Base-by-base conservation (phyloP, 1,140 invertebrate species). In the Pogonomyrmex californicus region DNA sequence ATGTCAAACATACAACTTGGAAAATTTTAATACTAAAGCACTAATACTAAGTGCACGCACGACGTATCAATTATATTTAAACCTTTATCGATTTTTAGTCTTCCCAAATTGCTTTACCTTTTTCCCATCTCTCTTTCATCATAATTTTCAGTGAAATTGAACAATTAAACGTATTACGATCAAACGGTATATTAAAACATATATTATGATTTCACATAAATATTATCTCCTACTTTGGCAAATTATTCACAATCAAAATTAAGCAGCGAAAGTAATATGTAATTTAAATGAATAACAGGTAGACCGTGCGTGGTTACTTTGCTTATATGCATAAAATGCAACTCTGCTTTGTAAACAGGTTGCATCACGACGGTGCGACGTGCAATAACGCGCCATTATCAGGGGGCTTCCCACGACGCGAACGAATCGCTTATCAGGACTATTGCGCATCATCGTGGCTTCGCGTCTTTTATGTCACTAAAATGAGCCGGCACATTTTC, bases 361-460 rank as follows among this genome's bases (percentile, higher is more conserved):
- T 85, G 86, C 58, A 85, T 89, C 86, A 66, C 51, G 49, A 60
- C 44, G 41, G 30, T 51, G 41, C 4, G 7, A 68, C 65, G 36
- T 63, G 88, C 62, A 71, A 87, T 86, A 77, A 60, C 78, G n/a
- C 47, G 47, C 41, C 12, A 65, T 90, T 90, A 90, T 90, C 89
- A 76, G 44, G 12, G 5, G 38, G 33, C 77, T 85, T 85, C 89
- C 70, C 76, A 90, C 86, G 75, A 33, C 51, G 77, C 65, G 77
- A 86, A 83, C 58, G 77, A 23, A 83, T 89, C 60, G 70, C 85
- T 90, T 90, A 90, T 90, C 88, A 81, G 12, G 23, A 38, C n/a
- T 51, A 51, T 85, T 47, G 58, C 33, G 68, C 60, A 12, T 44
- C 87, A 73, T 14, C 87, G 49, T 36, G 33, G 41, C n/a, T 65